Conservation (phyloP, 2,113 vertebrate species). For the Zingel zingel region DNA sequence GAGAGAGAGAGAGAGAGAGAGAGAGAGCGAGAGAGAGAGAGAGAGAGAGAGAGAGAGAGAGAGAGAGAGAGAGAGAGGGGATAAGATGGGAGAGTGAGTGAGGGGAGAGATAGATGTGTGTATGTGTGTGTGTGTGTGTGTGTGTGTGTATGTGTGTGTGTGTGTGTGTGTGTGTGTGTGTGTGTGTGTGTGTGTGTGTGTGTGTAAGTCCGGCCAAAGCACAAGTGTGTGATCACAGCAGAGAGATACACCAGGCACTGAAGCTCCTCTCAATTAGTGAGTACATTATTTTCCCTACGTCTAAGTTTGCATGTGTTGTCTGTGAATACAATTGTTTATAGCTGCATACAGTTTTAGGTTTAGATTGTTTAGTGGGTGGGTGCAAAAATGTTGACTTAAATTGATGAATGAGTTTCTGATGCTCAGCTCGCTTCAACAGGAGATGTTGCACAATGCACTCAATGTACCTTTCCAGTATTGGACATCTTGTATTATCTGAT, state of each 20-base stretch:
- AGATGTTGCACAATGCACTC: slow-evolving; percentile 82
- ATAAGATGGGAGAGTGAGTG: not conserved
- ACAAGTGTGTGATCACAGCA: slow-evolving; percentile 9
- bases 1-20: slow-evolving; percentile 14
- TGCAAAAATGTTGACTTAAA: not conserved
- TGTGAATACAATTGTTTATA: not conserved
- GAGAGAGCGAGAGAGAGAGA: too few species aligned
- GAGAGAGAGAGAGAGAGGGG: slow-evolving; percentile 17
- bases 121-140: not conserved
- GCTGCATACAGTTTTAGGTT: not conserved
- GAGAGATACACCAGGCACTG: not conserved
- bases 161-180: not conserved
- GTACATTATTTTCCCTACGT: slow-evolving; percentile 11
- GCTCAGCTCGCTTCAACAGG: slow-evolving; percentile 74
- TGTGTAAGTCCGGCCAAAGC: slow-evolving; percentile 16
- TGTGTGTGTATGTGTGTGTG: not conserved
- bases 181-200: not conserved
- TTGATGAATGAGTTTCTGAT: slow-evolving; percentile 40
- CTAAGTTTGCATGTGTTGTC: not conserved
- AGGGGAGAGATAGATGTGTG: slow-evolving; percentile 2
- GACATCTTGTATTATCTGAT: slow-evolving; percentile 71
- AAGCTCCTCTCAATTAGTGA: slow-evolving; percentile 47
- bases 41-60: not conserved
- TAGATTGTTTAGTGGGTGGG: not conserved
- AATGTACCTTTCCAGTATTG: slow-evolving; percentile 78